phyloP scores from a whole-genome alignment of 2,888 invertebrate genomes.

The Thysanoteuthis rhombus region DNA sequence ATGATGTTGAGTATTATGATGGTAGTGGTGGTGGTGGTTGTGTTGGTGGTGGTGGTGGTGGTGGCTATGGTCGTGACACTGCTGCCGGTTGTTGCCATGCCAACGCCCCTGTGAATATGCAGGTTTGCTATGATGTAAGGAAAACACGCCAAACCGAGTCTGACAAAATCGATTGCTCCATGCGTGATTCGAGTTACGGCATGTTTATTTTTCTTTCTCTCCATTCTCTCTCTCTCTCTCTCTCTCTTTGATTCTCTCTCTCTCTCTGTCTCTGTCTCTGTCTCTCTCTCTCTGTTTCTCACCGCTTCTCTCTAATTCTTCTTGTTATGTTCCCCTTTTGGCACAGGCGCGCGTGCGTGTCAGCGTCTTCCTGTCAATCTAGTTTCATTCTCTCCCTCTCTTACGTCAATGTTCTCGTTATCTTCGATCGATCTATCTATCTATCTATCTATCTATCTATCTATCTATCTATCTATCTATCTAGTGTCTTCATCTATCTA shows the following conservation, averaged over 20 bases:
- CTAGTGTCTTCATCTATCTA: too few species aligned
- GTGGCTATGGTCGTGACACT: background rate
- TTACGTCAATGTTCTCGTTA: background rate
- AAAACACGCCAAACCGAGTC: background rate
- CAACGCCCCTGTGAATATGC: background rate
- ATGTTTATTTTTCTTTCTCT: background rate
- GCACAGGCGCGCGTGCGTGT: background rate
- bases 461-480: too few species aligned
- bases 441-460: too few species aligned
- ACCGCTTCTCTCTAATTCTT: background rate
- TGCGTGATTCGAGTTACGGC: background rate
- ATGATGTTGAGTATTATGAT: background rate
- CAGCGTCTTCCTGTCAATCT: background rate
- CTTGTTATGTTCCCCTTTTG: background rate
- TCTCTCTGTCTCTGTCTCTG: background rate
- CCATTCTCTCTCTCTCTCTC: background rate
- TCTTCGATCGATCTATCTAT: too few species aligned
- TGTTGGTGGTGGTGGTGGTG: too few species aligned
- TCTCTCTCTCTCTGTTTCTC: background rate
- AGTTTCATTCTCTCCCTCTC: background rate
- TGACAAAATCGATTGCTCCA: background rate
- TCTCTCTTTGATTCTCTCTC: too few species aligned
- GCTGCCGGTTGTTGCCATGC: background rate
- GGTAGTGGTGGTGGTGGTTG: too few species aligned
- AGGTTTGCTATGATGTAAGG: slow-evolving; percentile 12